A percentile compares a stretch with the other conserved stretches of the same genome.
Conservation (phyloP, 2,888 invertebrate species). For the Andrena dorsata region DNA sequence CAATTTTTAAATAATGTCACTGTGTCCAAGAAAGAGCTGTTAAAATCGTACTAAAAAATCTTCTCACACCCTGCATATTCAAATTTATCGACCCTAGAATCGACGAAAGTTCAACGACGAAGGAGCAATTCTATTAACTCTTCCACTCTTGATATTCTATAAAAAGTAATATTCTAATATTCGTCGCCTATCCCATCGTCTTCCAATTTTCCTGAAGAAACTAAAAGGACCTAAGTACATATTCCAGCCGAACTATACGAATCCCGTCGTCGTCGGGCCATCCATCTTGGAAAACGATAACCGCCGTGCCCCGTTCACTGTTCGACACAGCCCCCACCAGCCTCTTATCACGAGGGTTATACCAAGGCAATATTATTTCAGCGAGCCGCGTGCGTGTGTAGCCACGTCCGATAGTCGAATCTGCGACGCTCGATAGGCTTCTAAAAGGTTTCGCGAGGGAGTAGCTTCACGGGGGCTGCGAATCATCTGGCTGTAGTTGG, state of each 20-base stretch:
- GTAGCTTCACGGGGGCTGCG: slow-evolving; percentile 17
- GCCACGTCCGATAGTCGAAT: slow-evolving; percentile 44
- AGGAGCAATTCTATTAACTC: slow-evolving; percentile 1
- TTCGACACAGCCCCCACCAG: slow-evolving; percentile 28
- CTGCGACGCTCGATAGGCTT: slow-evolving; percentile 22
- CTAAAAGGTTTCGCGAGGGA: slow-evolving; percentile 17
- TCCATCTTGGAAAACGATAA: slow-evolving; percentile 71
- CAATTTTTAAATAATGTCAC: too few relatives aligned
- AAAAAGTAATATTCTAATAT: slow-evolving; percentile 6
- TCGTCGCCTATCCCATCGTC: not conserved
- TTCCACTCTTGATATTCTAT: not conserved
- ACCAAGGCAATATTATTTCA: slow-evolving; percentile 77
- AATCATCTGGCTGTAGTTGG: slow-evolving; percentile 13
- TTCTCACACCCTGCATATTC: not conserved
- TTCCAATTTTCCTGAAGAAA: not conserved
- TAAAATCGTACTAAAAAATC: not conserved
- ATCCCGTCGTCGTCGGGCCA: slow-evolving; percentile 32
- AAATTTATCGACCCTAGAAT: not conserved
- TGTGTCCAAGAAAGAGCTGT: too few relatives aligned
- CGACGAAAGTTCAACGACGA: not conserved
- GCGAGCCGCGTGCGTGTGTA: slow-evolving; percentile 53
- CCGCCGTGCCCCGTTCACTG: slow-evolving; percentile 49
- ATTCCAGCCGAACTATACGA: slow-evolving; percentile 20
- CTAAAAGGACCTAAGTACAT: not conserved
- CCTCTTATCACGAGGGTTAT: slow-evolving; percentile 68